Conservation (phyloP, 2,113 vertebrate genomes). For the Marmota monax region DNA sequence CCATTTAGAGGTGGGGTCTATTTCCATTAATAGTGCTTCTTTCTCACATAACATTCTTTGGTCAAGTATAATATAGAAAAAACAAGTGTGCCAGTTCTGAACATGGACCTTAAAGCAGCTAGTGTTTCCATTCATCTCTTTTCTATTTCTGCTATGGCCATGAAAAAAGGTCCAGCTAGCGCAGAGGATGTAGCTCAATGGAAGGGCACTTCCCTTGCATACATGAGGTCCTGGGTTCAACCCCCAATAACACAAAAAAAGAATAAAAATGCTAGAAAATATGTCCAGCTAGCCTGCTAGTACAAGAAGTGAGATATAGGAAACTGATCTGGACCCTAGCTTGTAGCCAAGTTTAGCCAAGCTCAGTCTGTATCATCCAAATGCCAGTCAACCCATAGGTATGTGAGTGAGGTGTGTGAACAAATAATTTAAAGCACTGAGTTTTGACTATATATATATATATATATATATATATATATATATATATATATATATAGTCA, state of each 20-base stretch:
- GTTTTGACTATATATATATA: neutral
- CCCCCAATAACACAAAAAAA: no score
- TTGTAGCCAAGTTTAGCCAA: slow-evolving; percentile 43
- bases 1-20: neutral
- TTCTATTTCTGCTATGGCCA: neutral
- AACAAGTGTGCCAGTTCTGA: slow-evolving; percentile 11
- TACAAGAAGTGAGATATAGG: neutral
- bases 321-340: neutral
- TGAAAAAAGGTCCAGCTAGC: neutral
- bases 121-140: neutral
- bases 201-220: no score
- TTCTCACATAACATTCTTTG: neutral
- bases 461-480: no score
- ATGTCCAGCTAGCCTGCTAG: neutral
- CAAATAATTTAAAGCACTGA: slow-evolving; percentile 52
- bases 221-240: no score
- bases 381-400: neutral
- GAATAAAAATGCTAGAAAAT: neutral
- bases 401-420: neutral
- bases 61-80: neutral
- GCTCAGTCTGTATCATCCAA: neutral
- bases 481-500: no score
- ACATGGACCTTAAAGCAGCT: neutral
- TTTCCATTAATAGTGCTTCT: neutral
- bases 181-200: no score